These are phyloP conservation scores for Sciaenops ocellatus DNA, from an alignment of 2,797 vertebrate genomes.

Conservation along the genomic window DNA sequence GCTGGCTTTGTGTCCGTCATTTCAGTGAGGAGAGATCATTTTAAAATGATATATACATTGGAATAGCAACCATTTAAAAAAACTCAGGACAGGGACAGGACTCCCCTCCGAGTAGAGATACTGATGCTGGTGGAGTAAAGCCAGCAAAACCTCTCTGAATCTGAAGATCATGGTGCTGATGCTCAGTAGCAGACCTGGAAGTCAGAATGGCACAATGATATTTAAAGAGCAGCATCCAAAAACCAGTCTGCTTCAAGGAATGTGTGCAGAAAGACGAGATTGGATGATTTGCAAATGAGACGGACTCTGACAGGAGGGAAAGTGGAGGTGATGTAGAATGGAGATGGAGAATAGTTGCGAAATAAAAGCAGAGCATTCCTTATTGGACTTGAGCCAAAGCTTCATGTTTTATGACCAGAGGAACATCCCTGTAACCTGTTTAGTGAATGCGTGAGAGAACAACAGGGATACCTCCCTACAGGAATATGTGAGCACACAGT, in stretches of 20 bases:
- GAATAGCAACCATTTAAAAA: not conserved
- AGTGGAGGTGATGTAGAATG: not conserved
- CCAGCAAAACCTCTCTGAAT: slow-evolving; percentile 1
- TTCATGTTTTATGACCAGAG: not conserved
- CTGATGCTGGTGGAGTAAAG: not conserved
- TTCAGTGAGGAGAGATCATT: not conserved
- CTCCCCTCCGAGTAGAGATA: not conserved
- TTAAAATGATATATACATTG: slow-evolving; percentile 1
- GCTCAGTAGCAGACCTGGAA: slow-evolving; percentile 7
- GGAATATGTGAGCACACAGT: not conserved
- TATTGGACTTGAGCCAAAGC: not conserved
- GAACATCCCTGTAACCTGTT: not conserved
- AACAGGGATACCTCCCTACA: not conserved
- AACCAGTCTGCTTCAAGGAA: not conserved
- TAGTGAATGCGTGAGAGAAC: not conserved
- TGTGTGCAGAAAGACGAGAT: not conserved
- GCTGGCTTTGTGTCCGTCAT: slow-evolving; percentile 6
- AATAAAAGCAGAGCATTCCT: not conserved
- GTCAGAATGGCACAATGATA: not conserved
- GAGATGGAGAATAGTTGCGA: not conserved
- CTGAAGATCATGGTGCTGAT: not conserved
- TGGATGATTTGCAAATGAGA: slow-evolving; percentile 14
- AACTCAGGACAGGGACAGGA: not conserved
- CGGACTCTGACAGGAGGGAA: not conserved
- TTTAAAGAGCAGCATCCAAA: slow-evolving; percentile 8